A percentile compares a stretch with the other conserved stretches of the same genome.
Evolutionary conservation across 2,797 vertebrate species (phyloP).

Genomic region (Sebastiscus albofasciatus): DNA sequence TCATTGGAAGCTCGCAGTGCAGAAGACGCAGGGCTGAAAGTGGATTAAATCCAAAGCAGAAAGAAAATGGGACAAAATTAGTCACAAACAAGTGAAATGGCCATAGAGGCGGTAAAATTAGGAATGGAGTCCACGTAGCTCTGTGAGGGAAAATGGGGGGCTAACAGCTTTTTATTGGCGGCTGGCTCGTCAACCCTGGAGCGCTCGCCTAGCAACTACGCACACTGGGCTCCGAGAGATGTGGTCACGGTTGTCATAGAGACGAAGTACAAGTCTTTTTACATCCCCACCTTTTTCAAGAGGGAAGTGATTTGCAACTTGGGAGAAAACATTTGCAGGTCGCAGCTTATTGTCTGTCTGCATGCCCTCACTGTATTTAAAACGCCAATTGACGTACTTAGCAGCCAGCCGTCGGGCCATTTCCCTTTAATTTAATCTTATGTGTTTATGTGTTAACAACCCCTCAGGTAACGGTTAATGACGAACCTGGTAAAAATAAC

Average conservation of each 20-base stretch:
- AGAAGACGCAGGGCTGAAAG: neutral
- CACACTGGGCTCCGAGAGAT: conserved; percentile 5
- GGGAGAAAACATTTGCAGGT: conserved; percentile 2
- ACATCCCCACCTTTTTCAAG: neutral
- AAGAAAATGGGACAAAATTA: conserved; percentile 7
- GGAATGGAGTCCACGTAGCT: neutral
- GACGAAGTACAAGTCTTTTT: conserved; percentile 42
- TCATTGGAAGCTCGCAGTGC: neutral
- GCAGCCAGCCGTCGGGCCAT: neutral
- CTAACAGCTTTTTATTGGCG: conserved; percentile 16
- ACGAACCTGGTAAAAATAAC: neutral
- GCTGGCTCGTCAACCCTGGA: conserved; percentile 10
- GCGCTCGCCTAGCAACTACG: conserved; percentile 60
- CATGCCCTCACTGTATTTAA: neutral
- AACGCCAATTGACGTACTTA: neutral
- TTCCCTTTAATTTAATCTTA: neutral
- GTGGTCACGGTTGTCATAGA: conserved; percentile 70
- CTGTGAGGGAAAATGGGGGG: neutral
- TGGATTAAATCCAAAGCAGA: neutral
- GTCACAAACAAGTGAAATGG: neutral
- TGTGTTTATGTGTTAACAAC: neutral
- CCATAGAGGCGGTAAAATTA: neutral
- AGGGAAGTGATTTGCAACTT: conserved; percentile 28
- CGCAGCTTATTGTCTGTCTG: neutral
- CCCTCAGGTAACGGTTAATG: neutral